phyloP scores from a whole-genome alignment of 2,888 invertebrate species.

The Dermolepida albohirtum region DNA sequence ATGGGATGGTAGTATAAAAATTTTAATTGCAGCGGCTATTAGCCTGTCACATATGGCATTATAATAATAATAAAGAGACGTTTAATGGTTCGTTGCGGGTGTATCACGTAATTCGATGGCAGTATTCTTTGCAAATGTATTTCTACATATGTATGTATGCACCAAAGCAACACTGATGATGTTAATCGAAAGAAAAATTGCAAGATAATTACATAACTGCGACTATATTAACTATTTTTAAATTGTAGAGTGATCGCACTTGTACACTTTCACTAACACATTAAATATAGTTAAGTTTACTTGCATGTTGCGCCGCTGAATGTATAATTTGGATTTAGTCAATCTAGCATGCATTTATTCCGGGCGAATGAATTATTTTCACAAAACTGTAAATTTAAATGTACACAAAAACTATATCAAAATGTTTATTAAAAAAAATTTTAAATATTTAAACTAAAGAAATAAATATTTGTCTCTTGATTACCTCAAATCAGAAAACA shows the following conservation, averaged over 20 bases:
- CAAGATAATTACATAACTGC: slow-evolving; percentile 9
- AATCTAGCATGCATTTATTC: no score
- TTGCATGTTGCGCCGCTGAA: no score
- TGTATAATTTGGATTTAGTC: no score
- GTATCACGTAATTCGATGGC: slow-evolving; percentile 11
- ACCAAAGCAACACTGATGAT: not conserved
- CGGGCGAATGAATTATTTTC: no score
- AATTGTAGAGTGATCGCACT: not conserved
- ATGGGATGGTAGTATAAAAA: slow-evolving; percentile 42
- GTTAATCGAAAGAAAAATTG: slow-evolving; percentile 6
- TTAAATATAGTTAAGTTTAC: no score
- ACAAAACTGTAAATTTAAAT: no score
- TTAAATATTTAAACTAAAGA: no score
- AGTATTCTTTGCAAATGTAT: slow-evolving; percentile 1
- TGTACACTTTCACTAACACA: no score
- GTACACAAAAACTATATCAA: no score
- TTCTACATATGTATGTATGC: not conserved
- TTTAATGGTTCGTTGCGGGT: slow-evolving; percentile 26
- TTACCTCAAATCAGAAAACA: no score
- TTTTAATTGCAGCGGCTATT: slow-evolving; percentile 46
- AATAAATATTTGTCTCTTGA: no score
- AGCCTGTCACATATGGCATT: slow-evolving; percentile 42
- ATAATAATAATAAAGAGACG: slow-evolving; percentile 33
- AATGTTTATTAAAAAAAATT: no score
- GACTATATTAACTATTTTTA: slow-evolving; percentile 4